phyloP scores from a whole-genome alignment of 2,113 vertebrate species.

The Neopipo cinnamomea region DNA sequence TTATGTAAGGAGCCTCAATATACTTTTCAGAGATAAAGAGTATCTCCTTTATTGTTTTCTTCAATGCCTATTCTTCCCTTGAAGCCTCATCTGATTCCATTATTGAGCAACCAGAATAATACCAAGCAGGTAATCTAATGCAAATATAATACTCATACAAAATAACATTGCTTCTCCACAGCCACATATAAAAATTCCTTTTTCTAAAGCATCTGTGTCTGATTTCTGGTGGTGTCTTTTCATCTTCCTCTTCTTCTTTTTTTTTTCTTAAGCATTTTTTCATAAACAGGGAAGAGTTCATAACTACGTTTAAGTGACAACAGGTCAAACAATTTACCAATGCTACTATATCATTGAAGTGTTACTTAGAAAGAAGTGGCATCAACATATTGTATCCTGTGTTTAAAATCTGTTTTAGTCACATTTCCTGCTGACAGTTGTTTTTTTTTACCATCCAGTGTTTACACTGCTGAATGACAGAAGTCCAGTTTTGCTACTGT shows the following conservation, averaged over 20 bases:
- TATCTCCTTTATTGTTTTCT: neutral
- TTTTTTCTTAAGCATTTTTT: neutral
- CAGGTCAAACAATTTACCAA: neutral
- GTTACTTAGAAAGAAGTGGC: neutral
- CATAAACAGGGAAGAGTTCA: neutral
- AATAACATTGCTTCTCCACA: neutral
- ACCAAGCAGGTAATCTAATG: neutral
- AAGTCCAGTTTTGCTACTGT: neutral
- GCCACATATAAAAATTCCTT: neutral
- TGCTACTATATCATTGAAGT: neutral
- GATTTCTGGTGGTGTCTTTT: neutral
- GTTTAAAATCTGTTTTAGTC: neutral
- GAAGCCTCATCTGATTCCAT: neutral
- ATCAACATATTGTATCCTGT: neutral
- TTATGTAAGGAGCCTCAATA: neutral
- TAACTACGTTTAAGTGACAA: neutral
- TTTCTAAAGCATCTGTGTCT: neutral
- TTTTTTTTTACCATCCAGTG: conserved; percentile 8
- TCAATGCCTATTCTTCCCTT: neutral
- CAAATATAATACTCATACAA: neutral
- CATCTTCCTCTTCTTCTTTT: neutral
- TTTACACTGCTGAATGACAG: neutral
- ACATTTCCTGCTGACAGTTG: neutral
- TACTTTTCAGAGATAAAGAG: neutral
- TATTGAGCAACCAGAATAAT: neutral